phyloP scores from a whole-genome alignment of 2,888 invertebrate genomes.

The Marasmarcha lunaedactyla region DNA sequence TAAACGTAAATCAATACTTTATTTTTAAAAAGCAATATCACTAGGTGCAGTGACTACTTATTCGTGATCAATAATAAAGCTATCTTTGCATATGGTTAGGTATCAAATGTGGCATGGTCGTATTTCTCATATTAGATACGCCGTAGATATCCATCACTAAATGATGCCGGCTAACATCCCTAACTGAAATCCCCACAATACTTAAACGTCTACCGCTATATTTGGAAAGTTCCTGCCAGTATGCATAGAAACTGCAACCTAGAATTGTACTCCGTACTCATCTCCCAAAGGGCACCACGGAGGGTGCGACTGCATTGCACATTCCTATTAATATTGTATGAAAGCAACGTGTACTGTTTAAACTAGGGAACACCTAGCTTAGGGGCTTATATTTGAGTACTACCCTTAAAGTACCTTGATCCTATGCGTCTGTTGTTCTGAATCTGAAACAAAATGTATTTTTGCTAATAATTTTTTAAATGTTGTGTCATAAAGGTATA shows the following conservation, averaged over 20 bases:
- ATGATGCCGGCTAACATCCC: background rate
- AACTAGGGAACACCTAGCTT: slow-evolving; percentile 27
- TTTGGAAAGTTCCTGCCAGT: background rate
- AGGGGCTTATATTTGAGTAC: slow-evolving; percentile 16
- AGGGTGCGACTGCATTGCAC: slow-evolving; percentile 31
- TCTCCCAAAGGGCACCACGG: slow-evolving; percentile 8
- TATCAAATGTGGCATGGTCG: background rate
- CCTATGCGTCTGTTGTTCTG: too few species aligned
- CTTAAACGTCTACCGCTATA: background rate
- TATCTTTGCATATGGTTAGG: background rate
- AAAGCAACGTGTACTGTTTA: slow-evolving; percentile 52
- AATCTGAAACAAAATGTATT: too few species aligned
- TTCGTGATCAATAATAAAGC: too few species aligned
- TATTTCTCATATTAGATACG: background rate
- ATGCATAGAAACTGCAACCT: background rate
- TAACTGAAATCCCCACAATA: background rate
- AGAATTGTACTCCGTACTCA: background rate
- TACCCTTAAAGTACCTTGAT: background rate
- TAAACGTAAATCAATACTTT: too few species aligned
- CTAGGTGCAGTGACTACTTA: too few species aligned
- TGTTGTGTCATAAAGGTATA: too few species aligned
- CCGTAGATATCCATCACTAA: background rate
- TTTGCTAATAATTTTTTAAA: too few species aligned
- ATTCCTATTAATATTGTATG: slow-evolving; percentile 61
- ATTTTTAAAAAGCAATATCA: too few species aligned